Evolutionary conservation across 2,888 invertebrate genomes (phyloP).

Genomic region (Watsonalla binaria): DNA sequence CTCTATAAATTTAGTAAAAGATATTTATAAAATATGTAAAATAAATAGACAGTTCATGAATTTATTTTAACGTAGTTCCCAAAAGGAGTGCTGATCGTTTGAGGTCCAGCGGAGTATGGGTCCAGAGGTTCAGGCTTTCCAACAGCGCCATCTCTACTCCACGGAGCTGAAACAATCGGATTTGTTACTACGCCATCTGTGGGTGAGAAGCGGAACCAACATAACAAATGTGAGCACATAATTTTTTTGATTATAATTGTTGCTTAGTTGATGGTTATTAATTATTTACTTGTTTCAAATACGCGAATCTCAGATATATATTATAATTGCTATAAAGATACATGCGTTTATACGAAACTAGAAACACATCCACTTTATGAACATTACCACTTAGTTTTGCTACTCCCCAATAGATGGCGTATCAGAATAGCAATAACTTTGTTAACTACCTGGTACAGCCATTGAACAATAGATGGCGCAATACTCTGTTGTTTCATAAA

Average conservation of each 20-base stretch:
- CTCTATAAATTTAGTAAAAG: no score
- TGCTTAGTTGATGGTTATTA: no score
- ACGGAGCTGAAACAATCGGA: slow-evolving; percentile 40
- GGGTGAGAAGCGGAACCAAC: slow-evolving; percentile 8
- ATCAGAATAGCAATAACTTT: no score
- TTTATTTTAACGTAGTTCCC: slow-evolving; percentile 54
- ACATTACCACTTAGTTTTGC: not conserved
- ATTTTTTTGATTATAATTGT: not conserved
- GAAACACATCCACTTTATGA: no score
- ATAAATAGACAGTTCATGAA: slow-evolving; percentile 1
- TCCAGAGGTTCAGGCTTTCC: slow-evolving; percentile 35
- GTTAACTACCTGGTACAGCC: no score
- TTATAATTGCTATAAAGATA: no score
- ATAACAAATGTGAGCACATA: not conserved
- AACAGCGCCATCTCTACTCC: slow-evolving; percentile 50
- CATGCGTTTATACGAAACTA: no score
- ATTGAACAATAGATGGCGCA: not conserved
- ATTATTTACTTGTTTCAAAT: not conserved
- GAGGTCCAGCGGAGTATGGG: slow-evolving; percentile 49
- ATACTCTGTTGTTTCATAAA: no score
- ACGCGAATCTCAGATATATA: no score
- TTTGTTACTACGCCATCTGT: slow-evolving; percentile 27
- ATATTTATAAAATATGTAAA: not conserved
- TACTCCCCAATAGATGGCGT: slow-evolving; percentile 12
- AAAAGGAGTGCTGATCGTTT: slow-evolving; percentile 63